Base-by-base conservation (phyloP, 2,797 vertebrate species). In the Paedocypris micromegethes region DNA sequence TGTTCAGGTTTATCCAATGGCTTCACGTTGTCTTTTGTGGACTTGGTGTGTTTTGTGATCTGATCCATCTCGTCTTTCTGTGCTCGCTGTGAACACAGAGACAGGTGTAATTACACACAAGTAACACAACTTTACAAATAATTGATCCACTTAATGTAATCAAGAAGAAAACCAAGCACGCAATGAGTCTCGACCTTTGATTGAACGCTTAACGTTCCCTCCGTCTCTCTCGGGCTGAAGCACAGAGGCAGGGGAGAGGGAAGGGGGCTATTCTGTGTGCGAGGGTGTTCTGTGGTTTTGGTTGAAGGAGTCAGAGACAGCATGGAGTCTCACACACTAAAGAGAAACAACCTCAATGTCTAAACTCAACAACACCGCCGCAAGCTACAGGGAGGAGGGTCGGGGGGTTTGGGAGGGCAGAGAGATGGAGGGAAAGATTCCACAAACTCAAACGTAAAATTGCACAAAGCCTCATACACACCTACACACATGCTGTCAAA, bases 1-100 rank as follows among this genome's bases (percentile, higher is more conserved):
- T 98, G 96, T 82, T 99, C 97, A 2, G 97, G 97, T 75, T 99
- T 98, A 84, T 98, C 97, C 83, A 99, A 83, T 43, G 92, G 93
- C 77, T 95, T 98, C 66, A 89, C 74, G 0, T 90, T 97, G 80
- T 92, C 92, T 86, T 90, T 91, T 66, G 89, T 87, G 23, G 94
- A 86, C 58, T 94, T 92, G 39, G 93, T 82, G 52, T 99, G 94
- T 72, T 94, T 97, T 75, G 89, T 88, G 74, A 98, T 97, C 85
- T 92, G 91, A 56, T 93, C 94, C 81, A 95, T 83, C 85, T 99
- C 97, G 61, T 98, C 95, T 58, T 88, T 85, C 74, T 96, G 94
- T 68, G 93, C 96, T 90, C 94, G 90, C 97, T 99, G 85, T 58
- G 79, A 47, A 37, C 57, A 42, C 8, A 56, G 42, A 65, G 9